Conservation (phyloP, 2,797 vertebrate genomes). For the Epinephelus awoara region DNA sequence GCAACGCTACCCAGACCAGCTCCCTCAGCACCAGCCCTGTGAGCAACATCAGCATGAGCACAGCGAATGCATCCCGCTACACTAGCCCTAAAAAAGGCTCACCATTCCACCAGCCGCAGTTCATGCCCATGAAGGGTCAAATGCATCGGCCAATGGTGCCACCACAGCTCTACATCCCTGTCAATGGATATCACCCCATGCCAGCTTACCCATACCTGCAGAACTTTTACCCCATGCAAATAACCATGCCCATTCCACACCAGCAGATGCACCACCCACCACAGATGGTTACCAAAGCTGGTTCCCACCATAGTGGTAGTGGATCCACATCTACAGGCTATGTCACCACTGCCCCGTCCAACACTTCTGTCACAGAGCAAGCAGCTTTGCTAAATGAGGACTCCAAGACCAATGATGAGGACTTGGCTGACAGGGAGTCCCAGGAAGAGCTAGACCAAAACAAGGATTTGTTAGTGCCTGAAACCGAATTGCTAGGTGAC, state of each 20-base stretch:
- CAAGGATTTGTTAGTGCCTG: constrained; percentile 89
- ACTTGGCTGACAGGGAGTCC: constrained; percentile 80
- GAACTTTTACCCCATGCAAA: constrained; percentile 97
- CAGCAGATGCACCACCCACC: constrained; percentile 88
- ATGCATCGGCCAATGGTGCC: constrained; percentile 92
- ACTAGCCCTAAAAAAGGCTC: constrained; percentile 93
- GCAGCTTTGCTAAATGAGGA: constrained; percentile 87
- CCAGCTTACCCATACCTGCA: constrained; percentile 94
- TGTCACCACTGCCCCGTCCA: constrained; percentile 94
- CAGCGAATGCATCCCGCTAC: constrained; percentile 88
- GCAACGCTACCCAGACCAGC: constrained; percentile 97
- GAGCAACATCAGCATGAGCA: constrained; percentile 86
- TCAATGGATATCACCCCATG: constrained; percentile 97
- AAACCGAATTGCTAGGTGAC: constrained; percentile 94
- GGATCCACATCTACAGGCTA: constrained; percentile 98
- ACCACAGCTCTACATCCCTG: constrained; percentile 96
- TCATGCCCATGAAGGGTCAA: constrained; percentile 94
- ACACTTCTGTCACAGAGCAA: constrained; percentile 89
- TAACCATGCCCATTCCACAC: constrained; percentile 93
- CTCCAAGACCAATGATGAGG: constrained; percentile 81
- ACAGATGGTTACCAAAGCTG: constrained; percentile 90
- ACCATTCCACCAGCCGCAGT: constrained; percentile 93
- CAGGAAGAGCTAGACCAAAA: constrained; percentile 86
- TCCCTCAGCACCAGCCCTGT: constrained; percentile 97
- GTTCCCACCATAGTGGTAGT: constrained; percentile 96